A percentile compares a stretch with the other conserved stretches of the same genome.
Evolutionary conservation across 2,888 invertebrate genomes (phyloP).

Genomic region (Drosophila nigritarsus): DNA sequence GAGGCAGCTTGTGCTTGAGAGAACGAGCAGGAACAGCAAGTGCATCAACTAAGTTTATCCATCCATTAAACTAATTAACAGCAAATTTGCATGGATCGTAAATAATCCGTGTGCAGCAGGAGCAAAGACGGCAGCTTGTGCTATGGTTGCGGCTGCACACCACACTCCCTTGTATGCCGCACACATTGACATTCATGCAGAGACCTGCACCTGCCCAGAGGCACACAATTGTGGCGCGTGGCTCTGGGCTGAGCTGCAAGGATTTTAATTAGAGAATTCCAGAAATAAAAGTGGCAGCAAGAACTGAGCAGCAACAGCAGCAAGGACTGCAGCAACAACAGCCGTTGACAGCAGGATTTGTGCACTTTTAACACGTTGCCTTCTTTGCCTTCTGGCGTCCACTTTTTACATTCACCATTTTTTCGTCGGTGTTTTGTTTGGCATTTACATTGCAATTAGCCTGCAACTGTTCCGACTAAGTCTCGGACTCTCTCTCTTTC

Average conservation of each 20-base stretch:
- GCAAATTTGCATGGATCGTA: slow-evolving; percentile 82
- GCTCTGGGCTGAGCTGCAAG: slow-evolving; percentile 47
- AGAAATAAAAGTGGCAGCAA: slow-evolving; percentile 68
- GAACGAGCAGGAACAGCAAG: slow-evolving; percentile 39
- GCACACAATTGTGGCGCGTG: slow-evolving; percentile 61
- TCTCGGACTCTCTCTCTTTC: slow-evolving; percentile 16
- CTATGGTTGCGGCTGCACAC: slow-evolving; percentile 48
- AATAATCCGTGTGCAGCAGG: slow-evolving; percentile 70
- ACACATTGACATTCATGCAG: slow-evolving; percentile 11
- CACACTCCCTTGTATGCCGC: slow-evolving; percentile 11
- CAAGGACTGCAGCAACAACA: slow-evolving; percentile 26
- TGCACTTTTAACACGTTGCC: slow-evolving; percentile 70
- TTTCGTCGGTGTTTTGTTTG: slow-evolving; percentile 62
- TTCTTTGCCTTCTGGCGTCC: slow-evolving; percentile 16
- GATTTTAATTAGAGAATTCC: slow-evolving; percentile 81
- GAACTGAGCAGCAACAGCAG: slow-evolving; percentile 43
- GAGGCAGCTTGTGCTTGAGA: slow-evolving; percentile 27
- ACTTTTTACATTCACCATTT: slow-evolving; percentile 20
- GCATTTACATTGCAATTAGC: slow-evolving; percentile 79
- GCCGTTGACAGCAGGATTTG: slow-evolving; percentile 66
- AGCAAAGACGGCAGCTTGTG: slow-evolving; percentile 40
- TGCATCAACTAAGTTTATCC: slow-evolving; percentile 81
- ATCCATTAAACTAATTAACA: slow-evolving; percentile 83
- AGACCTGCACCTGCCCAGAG: slow-evolving; percentile 53
- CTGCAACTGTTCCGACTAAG: slow-evolving; percentile 51